Evolutionary conservation across 2,888 invertebrate species (phyloP).

Genomic region (Folsomia candida): DNA sequence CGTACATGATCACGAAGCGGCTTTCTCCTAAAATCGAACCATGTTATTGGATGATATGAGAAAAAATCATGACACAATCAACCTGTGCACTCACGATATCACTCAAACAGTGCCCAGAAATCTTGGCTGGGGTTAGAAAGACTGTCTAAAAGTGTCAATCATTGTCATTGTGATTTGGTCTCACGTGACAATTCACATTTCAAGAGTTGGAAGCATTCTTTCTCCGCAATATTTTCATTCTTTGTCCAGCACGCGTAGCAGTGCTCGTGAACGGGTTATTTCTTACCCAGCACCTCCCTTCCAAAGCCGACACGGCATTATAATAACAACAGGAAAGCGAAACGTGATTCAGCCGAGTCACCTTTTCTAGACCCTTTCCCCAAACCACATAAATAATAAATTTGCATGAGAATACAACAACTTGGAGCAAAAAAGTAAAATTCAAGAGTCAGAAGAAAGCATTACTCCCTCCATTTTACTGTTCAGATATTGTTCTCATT

Average conservation of each 20-base stretch:
- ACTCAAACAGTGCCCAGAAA: background rate
- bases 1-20: too few species aligned
- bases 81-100: background rate
- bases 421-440: background rate
- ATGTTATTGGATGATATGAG: too few species aligned
- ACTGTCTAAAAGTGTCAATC: too few species aligned
- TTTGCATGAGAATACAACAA: conserved; percentile 2
- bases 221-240: too few species aligned
- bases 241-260: too few species aligned
- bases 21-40: too few species aligned
- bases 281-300: too few species aligned
- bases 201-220: too few species aligned
- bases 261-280: too few species aligned
- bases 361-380: background rate
- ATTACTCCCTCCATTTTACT: background rate
- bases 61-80: background rate
- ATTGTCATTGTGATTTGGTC: background rate
- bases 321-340: conserved; percentile 2
- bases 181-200: background rate
- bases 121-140: background rate
- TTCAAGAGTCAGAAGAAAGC: background rate
- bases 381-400: conserved; percentile 4
- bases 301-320: background rate
- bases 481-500: background rate
- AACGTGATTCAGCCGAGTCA: background rate